Evolutionary conservation across 1,140 invertebrate species (phyloP), one percentile per base, ranked within the genome.

Genomic region (Notospermus geniculatus): DNA sequence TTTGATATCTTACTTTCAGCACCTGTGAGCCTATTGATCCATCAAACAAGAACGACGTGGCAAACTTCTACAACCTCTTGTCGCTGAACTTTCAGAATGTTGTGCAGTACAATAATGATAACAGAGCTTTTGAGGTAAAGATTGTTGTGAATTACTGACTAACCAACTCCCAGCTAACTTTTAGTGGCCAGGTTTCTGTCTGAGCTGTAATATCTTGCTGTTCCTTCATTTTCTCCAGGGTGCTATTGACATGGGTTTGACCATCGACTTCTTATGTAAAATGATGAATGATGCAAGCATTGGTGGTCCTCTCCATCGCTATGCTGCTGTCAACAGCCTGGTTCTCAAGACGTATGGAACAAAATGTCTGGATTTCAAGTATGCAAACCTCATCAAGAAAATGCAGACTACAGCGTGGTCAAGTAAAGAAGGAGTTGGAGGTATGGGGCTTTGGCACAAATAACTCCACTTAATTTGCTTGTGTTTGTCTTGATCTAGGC

Each of bases 51-150:
- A 62, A 69, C n/a, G 83, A 88, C 43, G 85, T 93, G 1, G 83
- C 88, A 0, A 94, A 89, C 74, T 87, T 97, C 15, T 92, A 88
- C 72, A 88, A 88, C 71, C 86, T 84, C 53, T 76, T 96, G n/a
- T 89, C 92, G 4, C 87, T 87, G 39, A 92, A 93, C 80, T 83
- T 85, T 70, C 82, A 84, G 70, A 91, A 88, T 39, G 85, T 96
- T 54, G 93, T 95, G 0, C 94, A 97, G 71, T 97, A 97, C 77
- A 97, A 96, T 76, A 91, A 93, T 77, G 94, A 96, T 71, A 96
- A 97, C 78, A 83, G 93, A 46, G 85, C 85, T 4, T 86, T 83
- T 71, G 87, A 86, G 69, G 78, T 77, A 64, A 52, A n/a, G n/a
- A n/a, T n/a, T n/a, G n/a, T n/a, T n/a, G n/a, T n/a, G n/a, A n/a